Conservation (phyloP, 1,140 invertebrate genomes). For the Ridgeia piscesae region DNA sequence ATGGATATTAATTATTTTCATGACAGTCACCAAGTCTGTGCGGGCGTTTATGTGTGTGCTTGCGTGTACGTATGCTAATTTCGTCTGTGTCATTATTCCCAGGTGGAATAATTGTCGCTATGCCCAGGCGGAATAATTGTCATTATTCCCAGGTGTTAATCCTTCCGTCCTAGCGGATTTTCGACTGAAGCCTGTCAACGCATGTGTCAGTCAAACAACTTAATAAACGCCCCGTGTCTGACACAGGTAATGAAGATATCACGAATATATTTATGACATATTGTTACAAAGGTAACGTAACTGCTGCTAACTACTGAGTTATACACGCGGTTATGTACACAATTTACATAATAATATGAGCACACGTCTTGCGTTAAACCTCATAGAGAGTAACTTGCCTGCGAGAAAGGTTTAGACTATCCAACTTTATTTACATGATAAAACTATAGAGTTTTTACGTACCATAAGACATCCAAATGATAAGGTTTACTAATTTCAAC, state of each 20-base stretch:
- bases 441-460: background rate
- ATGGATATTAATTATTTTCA: background rate
- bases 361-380: too few species aligned
- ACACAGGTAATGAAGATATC: background rate
- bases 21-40: too few species aligned
- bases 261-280: background rate
- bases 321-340: too few species aligned
- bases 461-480: too few species aligned
- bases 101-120: background rate
- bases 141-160: too few species aligned
- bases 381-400: background rate
- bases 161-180: background rate
- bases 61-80: background rate
- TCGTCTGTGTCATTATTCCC: background rate
- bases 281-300: background rate
- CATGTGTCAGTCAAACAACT: background rate
- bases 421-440: background rate
- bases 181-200: background rate
- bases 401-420: background rate
- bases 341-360: too few species aligned
- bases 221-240: background rate
- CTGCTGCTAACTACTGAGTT: too few species aligned
- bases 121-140: background rate
- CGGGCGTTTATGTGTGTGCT: too few species aligned
- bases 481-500: background rate